Percentiles rank a stretch among this genome's conserved stretches.
These are phyloP conservation scores for Tenualosa ilisha DNA, from an alignment of 2,797 vertebrate species.

Conservation along the genomic window DNA sequence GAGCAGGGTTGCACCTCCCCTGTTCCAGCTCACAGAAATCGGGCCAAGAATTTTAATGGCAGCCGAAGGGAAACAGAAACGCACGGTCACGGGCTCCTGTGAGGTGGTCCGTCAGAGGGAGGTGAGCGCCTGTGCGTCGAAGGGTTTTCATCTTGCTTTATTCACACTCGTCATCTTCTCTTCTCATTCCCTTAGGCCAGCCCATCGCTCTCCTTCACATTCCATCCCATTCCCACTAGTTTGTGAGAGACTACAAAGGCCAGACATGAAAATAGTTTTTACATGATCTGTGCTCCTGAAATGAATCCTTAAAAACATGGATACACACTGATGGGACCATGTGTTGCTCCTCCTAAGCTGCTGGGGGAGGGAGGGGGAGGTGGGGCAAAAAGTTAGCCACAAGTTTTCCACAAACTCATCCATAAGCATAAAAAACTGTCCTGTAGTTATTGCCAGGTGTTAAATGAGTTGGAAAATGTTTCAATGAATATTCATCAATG, in stretches of 20 bases:
- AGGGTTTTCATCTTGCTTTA: neutral
- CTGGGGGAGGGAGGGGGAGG: neutral
- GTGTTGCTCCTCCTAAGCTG: neutral
- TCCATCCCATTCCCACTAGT: neutral
- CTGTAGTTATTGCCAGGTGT: neutral
- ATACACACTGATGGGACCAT: neutral
- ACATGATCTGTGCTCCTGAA: neutral
- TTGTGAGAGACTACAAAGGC: neutral
- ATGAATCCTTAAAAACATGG: neutral
- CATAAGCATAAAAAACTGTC: neutral
- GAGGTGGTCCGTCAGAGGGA: neutral
- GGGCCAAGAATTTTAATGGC: conserved; percentile 3
- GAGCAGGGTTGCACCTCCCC: neutral
- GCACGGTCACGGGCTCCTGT: neutral
- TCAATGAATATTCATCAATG: neutral
- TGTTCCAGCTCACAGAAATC: neutral
- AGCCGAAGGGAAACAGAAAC: neutral
- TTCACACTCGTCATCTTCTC: neutral
- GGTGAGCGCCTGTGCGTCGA: too few species aligned
- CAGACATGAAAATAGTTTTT: conserved; percentile 11
- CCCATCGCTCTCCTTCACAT: neutral
- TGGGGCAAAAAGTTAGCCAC: too few species aligned
- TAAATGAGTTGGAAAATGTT: neutral
- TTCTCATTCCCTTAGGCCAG: neutral
- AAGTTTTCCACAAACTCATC: neutral